Evolutionary conservation across 1,140 invertebrate species (phyloP).

Genomic region (Nomia melanderi): DNA sequence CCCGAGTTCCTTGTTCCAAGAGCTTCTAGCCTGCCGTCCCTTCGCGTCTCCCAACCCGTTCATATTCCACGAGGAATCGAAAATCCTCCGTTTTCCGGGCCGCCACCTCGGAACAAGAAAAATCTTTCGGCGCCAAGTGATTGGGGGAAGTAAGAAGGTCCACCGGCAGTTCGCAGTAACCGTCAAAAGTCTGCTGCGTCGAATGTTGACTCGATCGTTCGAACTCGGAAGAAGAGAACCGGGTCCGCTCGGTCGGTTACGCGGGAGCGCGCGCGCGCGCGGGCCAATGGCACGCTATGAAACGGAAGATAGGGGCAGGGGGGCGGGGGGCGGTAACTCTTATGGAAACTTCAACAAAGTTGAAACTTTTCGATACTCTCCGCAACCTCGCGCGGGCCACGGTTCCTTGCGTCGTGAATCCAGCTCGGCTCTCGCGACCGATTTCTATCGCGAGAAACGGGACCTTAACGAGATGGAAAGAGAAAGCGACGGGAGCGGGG

Average conservation of each 20-base stretch:
- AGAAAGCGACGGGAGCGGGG: neutral
- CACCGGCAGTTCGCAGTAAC: constrained; percentile 34
- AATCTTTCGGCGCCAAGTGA: constrained; percentile 40
- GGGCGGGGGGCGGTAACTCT: constrained; percentile 40
- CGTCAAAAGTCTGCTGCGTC: constrained; percentile 24
- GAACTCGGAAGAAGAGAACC: constrained; percentile 8
- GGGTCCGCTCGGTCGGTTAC: constrained; percentile 25
- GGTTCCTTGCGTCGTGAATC: constrained; percentile 30
- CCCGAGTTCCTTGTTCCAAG: constrained; percentile 60
- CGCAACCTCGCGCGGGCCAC: constrained; percentile 32
- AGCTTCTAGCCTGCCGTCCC: constrained; percentile 47
- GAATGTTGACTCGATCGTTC: constrained; percentile 44
- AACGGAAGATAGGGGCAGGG: neutral
- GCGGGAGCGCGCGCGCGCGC: no score
- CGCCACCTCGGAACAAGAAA: constrained; percentile 34
- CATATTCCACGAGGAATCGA: constrained; percentile 48
- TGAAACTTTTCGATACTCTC: constrained; percentile 59
- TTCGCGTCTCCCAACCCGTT: constrained; percentile 29
- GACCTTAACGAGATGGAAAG: constrained; percentile 29
- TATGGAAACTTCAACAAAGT: constrained; percentile 47
- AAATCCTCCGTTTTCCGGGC: constrained; percentile 11
- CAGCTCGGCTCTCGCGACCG: constrained; percentile 15
- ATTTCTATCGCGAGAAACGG: constrained; percentile 43
- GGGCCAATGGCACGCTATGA: constrained; percentile 31
- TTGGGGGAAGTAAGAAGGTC: constrained; percentile 16